A percentile compares a stretch with the other conserved stretches of the same genome.
Conservation (phyloP, 1,140 invertebrate species). For the Monochamus saltuarius region DNA sequence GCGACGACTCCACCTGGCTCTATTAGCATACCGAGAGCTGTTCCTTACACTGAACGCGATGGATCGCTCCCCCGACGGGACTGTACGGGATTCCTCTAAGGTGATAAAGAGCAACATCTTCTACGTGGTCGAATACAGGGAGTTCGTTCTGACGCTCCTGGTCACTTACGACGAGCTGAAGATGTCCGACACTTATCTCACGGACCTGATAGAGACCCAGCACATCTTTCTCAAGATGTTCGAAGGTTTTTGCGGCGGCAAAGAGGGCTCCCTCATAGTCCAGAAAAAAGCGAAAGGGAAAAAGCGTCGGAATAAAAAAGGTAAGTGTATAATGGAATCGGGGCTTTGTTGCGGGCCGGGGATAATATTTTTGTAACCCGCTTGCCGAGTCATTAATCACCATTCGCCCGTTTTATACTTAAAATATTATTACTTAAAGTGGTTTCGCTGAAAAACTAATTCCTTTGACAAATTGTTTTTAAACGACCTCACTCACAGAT, state of each 20-base stretch:
- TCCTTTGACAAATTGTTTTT: slow-evolving; percentile 1
- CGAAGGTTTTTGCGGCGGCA: slow-evolving; percentile 71
- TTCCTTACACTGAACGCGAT: slow-evolving; percentile 76
- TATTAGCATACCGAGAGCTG: slow-evolving; percentile 68
- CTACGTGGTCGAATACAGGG: slow-evolving; percentile 92
- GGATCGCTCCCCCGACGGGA: slow-evolving; percentile 70
- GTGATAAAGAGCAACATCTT: slow-evolving; percentile 92
- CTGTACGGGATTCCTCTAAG: slow-evolving; percentile 73
- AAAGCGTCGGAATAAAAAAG: slow-evolving; percentile 55
- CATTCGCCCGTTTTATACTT: no score
- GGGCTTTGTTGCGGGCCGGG: no score
- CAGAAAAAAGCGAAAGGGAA: slow-evolving; percentile 62
- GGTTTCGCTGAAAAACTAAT: slow-evolving; percentile 4
- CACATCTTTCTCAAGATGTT: slow-evolving; percentile 93
- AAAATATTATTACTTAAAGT: neutral
- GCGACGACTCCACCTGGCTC: slow-evolving; percentile 75
- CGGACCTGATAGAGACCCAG: slow-evolving; percentile 84
- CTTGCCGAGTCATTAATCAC: no score
- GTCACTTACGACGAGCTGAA: slow-evolving; percentile 81
- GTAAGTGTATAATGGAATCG: slow-evolving; percentile 6
- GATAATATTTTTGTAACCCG: no score
- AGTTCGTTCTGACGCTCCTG: slow-evolving; percentile 80
- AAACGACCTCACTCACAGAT: slow-evolving; percentile 1
- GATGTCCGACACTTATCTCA: slow-evolving; percentile 84
- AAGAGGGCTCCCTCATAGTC: slow-evolving; percentile 67